Evolutionary conservation across 2,888 invertebrate species (phyloP).

Genomic region (Himalopsyche kuldschensis): DNA sequence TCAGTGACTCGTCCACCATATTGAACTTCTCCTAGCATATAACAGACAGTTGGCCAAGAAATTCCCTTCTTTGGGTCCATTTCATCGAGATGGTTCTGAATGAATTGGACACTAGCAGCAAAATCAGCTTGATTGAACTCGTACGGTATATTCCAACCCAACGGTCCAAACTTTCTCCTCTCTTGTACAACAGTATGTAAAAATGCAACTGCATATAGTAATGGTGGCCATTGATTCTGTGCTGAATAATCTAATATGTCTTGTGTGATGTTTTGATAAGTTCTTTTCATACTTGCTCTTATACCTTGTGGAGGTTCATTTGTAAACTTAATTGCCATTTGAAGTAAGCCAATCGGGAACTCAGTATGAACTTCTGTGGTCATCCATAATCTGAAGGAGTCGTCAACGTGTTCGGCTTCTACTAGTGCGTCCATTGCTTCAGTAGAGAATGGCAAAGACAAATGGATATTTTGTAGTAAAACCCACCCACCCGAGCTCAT

Average conservation of each 20-base stretch:
- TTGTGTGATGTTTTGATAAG: conserved; percentile 86
- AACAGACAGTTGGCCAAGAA: conserved; percentile 96
- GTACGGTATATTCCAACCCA: conserved; percentile 97
- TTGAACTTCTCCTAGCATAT: conserved; percentile 93
- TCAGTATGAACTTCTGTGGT: conserved; percentile 93
- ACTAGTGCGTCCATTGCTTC: conserved; percentile 89
- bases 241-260: conserved; percentile 91
- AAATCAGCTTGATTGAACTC: conserved; percentile 98
- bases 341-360: conserved; percentile 84
- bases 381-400: conserved; percentile 87
- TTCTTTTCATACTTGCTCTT: conserved; percentile 89
- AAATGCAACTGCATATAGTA: conserved; percentile 92
- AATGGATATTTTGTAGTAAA: conserved; percentile 90
- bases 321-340: conserved; percentile 96
- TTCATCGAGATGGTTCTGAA: conserved; percentile 95
- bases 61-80: conserved; percentile 96
- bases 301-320: conserved; percentile 98
- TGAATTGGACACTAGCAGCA: conserved; percentile 91
- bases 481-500: conserved; percentile 90
- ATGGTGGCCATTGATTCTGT: conserved; percentile 89
- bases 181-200: conserved; percentile 95
- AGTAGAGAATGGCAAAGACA: conserved; percentile 91
- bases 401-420: conserved; percentile 81
- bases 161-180: conserved; percentile 90
- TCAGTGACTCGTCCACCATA: conserved; percentile 93